phyloP scores from a whole-genome alignment of 30 jellyfish, hydroid and myxozoan genomes.

The Phacellophora camtschatica region DNA sequence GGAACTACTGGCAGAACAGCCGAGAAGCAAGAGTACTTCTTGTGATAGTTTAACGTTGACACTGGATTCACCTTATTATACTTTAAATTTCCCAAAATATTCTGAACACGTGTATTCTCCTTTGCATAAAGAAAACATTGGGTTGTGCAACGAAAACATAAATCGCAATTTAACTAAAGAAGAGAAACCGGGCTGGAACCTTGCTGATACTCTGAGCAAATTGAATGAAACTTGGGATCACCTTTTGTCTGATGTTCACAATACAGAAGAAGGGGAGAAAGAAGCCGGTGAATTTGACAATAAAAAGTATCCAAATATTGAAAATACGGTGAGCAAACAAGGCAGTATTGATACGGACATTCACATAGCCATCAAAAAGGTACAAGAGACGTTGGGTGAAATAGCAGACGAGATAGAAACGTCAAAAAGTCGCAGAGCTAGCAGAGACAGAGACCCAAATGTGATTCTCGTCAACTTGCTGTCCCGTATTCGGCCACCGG shows the following conservation, averaged over 20 bases:
- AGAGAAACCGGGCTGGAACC: slow-evolving; percentile 28
- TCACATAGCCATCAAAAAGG: slow-evolving; percentile 55
- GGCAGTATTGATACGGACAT: slow-evolving; percentile 20
- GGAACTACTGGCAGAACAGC: too few relatives aligned
- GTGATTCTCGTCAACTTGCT: slow-evolving; percentile 66
- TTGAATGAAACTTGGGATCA: slow-evolving; percentile 50
- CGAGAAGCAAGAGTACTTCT: neutral
- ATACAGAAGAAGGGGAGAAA: neutral
- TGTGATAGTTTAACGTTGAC: neutral
- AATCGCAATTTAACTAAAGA: neutral
- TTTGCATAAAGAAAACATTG: slow-evolving; percentile 35
- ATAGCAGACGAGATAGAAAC: slow-evolving; percentile 69
- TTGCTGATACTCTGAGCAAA: slow-evolving; percentile 46
- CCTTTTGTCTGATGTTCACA: neutral
- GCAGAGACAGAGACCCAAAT: slow-evolving; percentile 78
- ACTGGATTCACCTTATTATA: slow-evolving; percentile 44
- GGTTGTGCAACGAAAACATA: neutral
- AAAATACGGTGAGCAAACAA: slow-evolving; percentile 5
- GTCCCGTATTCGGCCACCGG: slow-evolving; percentile 86
- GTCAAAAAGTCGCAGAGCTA: slow-evolving; percentile 37
- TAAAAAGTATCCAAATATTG: slow-evolving; percentile 1
- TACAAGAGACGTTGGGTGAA: slow-evolving; percentile 82
- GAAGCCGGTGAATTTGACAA: slow-evolving; percentile 3
- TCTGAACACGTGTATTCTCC: slow-evolving; percentile 58
- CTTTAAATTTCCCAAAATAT: slow-evolving; percentile 61